Conservation (phyloP, 2,113 vertebrate genomes). For the Heterotilapia buettikoferi region DNA sequence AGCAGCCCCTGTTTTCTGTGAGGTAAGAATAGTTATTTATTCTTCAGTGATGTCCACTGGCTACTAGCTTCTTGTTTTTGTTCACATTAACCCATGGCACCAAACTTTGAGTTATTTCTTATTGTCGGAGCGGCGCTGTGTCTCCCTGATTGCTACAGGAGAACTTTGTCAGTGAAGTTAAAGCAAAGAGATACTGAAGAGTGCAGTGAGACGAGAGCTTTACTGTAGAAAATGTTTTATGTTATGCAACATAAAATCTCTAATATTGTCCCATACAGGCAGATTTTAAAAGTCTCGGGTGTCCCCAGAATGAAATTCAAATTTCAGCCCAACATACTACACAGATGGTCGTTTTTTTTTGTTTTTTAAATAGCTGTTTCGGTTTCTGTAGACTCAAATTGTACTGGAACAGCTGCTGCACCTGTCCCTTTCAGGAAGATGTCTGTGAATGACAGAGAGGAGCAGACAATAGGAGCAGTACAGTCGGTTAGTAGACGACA, state of each 20-base stretch:
- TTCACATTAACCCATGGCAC: neutral
- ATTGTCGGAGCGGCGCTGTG: neutral
- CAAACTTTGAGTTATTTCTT: neutral
- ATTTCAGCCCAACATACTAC: neutral
- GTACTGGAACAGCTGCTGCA: neutral
- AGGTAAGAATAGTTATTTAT: neutral
- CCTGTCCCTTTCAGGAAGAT: neutral
- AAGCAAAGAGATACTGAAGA: neutral
- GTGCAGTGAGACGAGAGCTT: neutral
- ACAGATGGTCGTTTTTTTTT: neutral
- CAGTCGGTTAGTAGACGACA: neutral
- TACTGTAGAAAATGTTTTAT: neutral
- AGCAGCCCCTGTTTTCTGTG: neutral
- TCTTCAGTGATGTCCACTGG: neutral
- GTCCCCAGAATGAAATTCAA: neutral
- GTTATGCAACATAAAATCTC: neutral
- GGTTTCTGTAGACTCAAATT: neutral
- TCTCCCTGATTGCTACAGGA: neutral
- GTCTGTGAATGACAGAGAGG: neutral
- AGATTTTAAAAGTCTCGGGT: neutral
- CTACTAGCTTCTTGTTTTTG: neutral
- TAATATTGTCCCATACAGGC: neutral
- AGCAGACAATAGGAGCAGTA: neutral
- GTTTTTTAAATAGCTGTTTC: neutral
- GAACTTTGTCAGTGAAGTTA: neutral